phyloP scores from a whole-genome alignment of 1,140 invertebrate genomes.

The Meloidogyne hapla region DNA sequence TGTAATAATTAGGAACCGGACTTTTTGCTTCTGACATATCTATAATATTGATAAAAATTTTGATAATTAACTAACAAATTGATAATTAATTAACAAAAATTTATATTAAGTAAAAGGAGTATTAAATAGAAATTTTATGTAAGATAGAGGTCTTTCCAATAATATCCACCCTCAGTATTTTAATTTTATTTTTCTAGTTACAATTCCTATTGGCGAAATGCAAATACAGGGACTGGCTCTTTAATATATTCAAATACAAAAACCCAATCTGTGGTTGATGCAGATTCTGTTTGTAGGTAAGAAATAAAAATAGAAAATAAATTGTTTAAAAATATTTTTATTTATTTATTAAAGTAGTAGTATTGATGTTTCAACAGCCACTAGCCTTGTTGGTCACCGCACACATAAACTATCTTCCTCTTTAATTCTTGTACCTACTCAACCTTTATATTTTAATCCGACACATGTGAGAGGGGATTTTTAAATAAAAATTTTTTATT shows the following conservation, averaged over 20 bases:
- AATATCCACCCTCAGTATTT: too few relatives aligned
- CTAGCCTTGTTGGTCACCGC: conserved; percentile 18
- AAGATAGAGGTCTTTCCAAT: too few relatives aligned
- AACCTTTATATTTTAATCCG: conserved; percentile 12
- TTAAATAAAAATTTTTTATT: too few relatives aligned
- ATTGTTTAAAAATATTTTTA: conserved; percentile 7
- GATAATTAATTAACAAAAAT: too few relatives aligned
- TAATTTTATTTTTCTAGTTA: conserved; percentile 23
- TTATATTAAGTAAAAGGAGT: too few relatives aligned
- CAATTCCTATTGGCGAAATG: conserved; percentile 27
- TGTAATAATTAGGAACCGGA: too few relatives aligned
- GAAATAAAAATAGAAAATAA: neutral
- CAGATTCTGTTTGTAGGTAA: conserved; percentile 40
- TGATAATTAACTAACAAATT: too few relatives aligned
- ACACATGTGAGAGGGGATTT: neutral
- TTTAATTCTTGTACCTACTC: conserved; percentile 33
- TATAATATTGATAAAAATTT: too few relatives aligned
- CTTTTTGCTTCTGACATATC: too few relatives aligned
- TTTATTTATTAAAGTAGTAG: conserved; percentile 17
- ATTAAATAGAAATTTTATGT: too few relatives aligned
- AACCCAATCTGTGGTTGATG: conserved; percentile 11
- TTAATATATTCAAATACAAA: conserved; percentile 26
- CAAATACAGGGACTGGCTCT: conserved; percentile 14
- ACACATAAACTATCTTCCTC: conserved; percentile 37
- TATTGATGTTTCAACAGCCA: conserved; percentile 19